These are phyloP conservation scores for Lepidurus arcticus DNA, from an alignment of 1,140 invertebrate genomes.

Conservation along the genomic window DNA sequence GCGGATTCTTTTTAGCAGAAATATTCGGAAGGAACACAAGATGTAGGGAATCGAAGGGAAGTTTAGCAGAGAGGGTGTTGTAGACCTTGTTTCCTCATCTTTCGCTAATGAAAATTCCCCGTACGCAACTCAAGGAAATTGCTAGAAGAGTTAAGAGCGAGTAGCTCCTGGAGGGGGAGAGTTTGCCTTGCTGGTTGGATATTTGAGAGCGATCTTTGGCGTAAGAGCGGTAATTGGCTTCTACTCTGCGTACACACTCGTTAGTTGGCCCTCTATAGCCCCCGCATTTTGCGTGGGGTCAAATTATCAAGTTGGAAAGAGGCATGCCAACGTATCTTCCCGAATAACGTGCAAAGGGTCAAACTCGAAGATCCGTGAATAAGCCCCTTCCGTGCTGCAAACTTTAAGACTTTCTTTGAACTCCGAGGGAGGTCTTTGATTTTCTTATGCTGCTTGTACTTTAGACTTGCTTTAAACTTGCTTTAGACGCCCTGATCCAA, in stretches of 20 bases:
- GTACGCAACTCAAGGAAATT: background rate
- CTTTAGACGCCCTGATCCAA: background rate
- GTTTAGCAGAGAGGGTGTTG: background rate
- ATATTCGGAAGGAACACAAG: background rate
- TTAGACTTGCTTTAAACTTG: too few relatives aligned
- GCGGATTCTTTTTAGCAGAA: conserved; percentile 6
- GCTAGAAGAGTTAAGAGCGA: background rate
- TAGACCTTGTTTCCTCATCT: background rate
- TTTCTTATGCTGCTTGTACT: too few relatives aligned
- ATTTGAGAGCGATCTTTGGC: background rate
- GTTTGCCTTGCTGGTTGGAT: background rate
- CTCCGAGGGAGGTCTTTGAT: background rate
- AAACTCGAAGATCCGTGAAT: background rate
- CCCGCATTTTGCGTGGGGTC: background rate
- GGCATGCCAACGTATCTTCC: background rate
- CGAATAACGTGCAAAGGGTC: background rate
- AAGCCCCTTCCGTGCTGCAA: too few relatives aligned
- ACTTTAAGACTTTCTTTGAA: background rate
- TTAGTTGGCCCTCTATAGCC: background rate
- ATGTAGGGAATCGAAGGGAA: background rate
- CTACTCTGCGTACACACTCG: background rate
- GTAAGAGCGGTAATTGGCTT: conserved; percentile 14
- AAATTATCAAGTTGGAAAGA: background rate
- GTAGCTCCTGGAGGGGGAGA: background rate
- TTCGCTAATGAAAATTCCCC: conserved; percentile 12